Percentiles rank a stretch among this genome's conserved stretches.
phyloP scores from a whole-genome alignment of 2,888 invertebrate species.

The Neuroscelio doddi region DNA sequence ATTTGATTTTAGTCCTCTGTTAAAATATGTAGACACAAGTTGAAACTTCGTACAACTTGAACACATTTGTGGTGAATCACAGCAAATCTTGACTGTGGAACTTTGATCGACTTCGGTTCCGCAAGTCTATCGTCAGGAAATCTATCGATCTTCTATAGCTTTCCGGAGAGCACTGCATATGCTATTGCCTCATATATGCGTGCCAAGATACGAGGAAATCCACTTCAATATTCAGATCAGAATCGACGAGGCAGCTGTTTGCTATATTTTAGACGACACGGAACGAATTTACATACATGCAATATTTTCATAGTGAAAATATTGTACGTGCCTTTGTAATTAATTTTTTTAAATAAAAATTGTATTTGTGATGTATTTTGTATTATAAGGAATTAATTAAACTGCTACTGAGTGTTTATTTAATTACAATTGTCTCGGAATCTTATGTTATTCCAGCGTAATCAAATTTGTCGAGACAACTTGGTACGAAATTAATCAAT shows the following conservation, averaged over 20 bases:
- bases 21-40: too few relatives aligned
- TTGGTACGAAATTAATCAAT: neutral
- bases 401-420: neutral
- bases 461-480: neutral
- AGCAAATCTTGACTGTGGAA: conserved; percentile 32
- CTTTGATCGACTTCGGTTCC: conserved; percentile 34
- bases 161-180: conserved; percentile 3
- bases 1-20: too few relatives aligned
- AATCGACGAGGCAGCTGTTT: conserved; percentile 11
- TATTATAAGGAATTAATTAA: neutral
- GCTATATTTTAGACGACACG: conserved; percentile 1
- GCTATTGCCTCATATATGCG: conserved; percentile 5
- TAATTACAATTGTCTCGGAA: neutral
- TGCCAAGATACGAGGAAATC: conserved; percentile 17
- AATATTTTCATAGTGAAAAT: neutral
- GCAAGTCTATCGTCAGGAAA: conserved; percentile 22
- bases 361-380: neutral
- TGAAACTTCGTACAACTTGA: too few relatives aligned
- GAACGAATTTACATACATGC: neutral
- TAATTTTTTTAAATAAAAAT: neutral
- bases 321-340: neutral
- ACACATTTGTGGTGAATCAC: too few relatives aligned
- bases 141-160: conserved; percentile 23
- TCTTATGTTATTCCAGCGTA: neutral
- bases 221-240: conserved; percentile 21